A percentile compares a stretch with the other conserved stretches of the same genome.
Evolutionary conservation across 2,797 vertebrate genomes (phyloP).

Genomic region (Fistularia commersonii): DNA sequence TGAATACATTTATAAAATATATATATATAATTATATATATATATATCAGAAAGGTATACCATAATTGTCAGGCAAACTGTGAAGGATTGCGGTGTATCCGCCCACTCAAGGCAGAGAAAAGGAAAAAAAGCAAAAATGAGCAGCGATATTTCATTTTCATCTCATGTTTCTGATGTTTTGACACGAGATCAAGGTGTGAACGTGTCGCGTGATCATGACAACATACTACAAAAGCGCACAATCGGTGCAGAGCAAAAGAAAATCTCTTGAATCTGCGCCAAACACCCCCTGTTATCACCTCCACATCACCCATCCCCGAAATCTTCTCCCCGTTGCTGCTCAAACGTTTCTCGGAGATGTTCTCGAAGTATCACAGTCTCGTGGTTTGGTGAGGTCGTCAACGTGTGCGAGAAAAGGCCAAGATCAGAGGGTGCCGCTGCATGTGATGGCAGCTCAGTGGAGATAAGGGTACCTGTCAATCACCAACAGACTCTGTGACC

Average conservation of each 20-base stretch:
- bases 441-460: not conserved
- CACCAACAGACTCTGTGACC: not conserved
- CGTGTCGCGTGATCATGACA: constrained; percentile 9
- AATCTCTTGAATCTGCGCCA: too few species aligned
- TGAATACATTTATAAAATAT: constrained; percentile 40
- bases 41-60: too few species aligned
- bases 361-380: constrained; percentile 11
- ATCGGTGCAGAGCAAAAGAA: constrained; percentile 8
- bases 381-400: constrained; percentile 3
- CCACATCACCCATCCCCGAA: not conserved
- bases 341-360: constrained; percentile 1
- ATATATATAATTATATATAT: too few species aligned
- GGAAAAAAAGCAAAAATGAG: not conserved
- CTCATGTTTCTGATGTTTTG: constrained; percentile 25
- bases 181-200: constrained; percentile 14
- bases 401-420: constrained; percentile 28
- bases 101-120: not conserved
- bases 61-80: constrained; percentile 2
- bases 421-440: not conserved
- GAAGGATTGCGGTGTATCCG: constrained; percentile 3
- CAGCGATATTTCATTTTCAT: constrained; percentile 15
- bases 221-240: not conserved
- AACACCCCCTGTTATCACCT: too few species aligned
- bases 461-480: constrained; percentile 12
- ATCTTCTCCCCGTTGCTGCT: constrained; percentile 6